These are phyloP conservation scores for Orgyia antiqua DNA, from an alignment of 2,888 invertebrate species.

Conservation along the genomic window DNA sequence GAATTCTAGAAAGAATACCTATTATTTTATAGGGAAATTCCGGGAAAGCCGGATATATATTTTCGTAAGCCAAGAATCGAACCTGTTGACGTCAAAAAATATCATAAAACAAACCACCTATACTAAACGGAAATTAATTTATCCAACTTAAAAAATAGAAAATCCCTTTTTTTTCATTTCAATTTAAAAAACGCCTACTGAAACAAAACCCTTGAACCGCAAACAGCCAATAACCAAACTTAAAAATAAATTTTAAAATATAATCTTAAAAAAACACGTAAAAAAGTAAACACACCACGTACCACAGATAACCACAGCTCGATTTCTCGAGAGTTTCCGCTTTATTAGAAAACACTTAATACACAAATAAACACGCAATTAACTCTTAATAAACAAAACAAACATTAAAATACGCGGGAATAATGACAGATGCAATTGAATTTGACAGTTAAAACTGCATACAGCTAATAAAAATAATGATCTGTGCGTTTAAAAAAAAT, in stretches of 20 bases:
- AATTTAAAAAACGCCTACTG: no score
- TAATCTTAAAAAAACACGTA: neutral
- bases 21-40: no score
- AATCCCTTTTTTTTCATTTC: no score
- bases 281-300: slow-evolving; percentile 1
- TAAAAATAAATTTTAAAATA: neutral
- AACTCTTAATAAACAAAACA: slow-evolving; percentile 14
- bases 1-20: no score
- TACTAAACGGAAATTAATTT: no score
- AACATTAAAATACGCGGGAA: slow-evolving; percentile 12
- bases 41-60: no score
- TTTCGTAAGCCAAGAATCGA: no score
- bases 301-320: slow-evolving; percentile 4
- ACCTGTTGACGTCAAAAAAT: no score
- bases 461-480: slow-evolving; percentile 11
- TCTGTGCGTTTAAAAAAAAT: slow-evolving; percentile 15
- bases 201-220: no score
- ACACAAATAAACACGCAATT: slow-evolving; percentile 1
- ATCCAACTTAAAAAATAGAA: no score
- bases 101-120: no score
- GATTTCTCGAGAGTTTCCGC: slow-evolving; percentile 17
- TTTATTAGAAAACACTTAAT: slow-evolving; percentile 14
- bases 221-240: slow-evolving; percentile 9
- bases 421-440: slow-evolving; percentile 11
- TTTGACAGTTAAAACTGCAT: slow-evolving; percentile 16